Evolutionary conservation across 2,113 vertebrate genomes (phyloP).

Genomic region (Dipodomys merriami): DNA sequence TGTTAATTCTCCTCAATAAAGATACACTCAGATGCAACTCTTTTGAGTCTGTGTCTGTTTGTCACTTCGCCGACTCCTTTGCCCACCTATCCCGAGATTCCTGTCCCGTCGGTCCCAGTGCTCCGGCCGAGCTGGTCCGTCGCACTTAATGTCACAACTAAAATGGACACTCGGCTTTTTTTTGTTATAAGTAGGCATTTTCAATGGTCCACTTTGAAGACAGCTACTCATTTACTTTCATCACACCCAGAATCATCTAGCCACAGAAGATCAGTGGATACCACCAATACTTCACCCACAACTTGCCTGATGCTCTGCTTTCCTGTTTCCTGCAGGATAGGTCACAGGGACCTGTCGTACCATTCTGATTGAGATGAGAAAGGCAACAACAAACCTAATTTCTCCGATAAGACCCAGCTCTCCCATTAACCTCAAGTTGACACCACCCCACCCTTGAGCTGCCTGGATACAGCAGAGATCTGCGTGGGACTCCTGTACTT

Average conservation of each 20-base stretch:
- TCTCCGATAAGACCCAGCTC: not conserved
- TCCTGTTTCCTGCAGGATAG: not conserved
- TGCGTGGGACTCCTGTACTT: too few relatives aligned
- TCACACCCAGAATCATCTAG: not conserved
- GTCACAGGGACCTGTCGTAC: not conserved
- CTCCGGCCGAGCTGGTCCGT: too few relatives aligned
- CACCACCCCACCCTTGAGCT: not conserved
- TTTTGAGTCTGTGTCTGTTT: too few relatives aligned
- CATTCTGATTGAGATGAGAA: not conserved
- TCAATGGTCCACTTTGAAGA: not conserved
- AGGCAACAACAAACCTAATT: not conserved
- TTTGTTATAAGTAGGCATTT: not conserved
- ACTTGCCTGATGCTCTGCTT: not conserved
- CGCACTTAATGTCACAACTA: not conserved
- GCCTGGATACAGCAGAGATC: not conserved
- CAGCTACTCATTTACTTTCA: not conserved
- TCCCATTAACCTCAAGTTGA: not conserved
- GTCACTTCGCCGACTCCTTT: too few relatives aligned
- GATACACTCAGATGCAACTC: too few relatives aligned
- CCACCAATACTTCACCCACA: not conserved
- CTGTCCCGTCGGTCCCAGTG: too few relatives aligned
- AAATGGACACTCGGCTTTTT: not conserved
- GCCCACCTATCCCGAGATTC: too few relatives aligned
- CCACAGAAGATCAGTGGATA: not conserved
- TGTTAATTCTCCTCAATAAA: too few relatives aligned